A percentile compares a stretch with the other conserved stretches of the same genome.
These are phyloP conservation scores for Aphidius colemani DNA, from an alignment of 2,888 invertebrate species.

Conservation along the genomic window DNA sequence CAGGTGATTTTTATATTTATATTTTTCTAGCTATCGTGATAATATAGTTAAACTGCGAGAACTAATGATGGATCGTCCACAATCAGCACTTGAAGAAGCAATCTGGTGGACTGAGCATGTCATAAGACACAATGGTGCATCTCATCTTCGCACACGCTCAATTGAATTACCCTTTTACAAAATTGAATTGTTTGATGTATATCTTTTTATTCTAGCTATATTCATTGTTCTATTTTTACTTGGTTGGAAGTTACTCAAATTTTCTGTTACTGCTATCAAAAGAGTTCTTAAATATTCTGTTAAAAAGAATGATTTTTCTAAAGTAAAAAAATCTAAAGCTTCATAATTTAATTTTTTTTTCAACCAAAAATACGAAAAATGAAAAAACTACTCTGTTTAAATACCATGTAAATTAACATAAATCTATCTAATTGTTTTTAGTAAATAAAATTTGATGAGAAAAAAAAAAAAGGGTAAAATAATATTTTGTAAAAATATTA, in stretches of 20 bases:
- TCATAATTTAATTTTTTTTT: too few species aligned
- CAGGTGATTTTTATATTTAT: background rate
- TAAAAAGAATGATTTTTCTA: too few species aligned
- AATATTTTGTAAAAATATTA: too few species aligned
- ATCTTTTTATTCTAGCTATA: slow-evolving; percentile 1
- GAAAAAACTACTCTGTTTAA: too few species aligned
- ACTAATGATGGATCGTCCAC: slow-evolving; percentile 32
- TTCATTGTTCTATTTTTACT: slow-evolving; percentile 5
- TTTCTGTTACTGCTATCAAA: too few species aligned
- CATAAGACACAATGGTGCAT: slow-evolving; percentile 40
- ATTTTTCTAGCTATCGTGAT: slow-evolving; percentile 39
- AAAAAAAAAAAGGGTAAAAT: background rate
- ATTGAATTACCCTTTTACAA: slow-evolving; percentile 4
- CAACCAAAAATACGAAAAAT: too few species aligned
- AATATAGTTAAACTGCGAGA: slow-evolving; percentile 31
- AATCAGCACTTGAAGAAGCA: slow-evolving; percentile 34
- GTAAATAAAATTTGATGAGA: background rate
- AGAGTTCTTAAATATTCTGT: too few species aligned
- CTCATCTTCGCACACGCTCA: slow-evolving; percentile 26
- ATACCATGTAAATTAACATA: too few species aligned
- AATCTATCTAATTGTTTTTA: too few species aligned
- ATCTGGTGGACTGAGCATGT: slow-evolving; percentile 44
- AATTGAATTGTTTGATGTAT: slow-evolving; percentile 9
- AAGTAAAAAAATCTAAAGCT: too few species aligned
- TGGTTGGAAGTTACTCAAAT: background rate